phyloP scores from a whole-genome alignment of 2,888 invertebrate species.

The Rhaphigaster nebulosa region DNA sequence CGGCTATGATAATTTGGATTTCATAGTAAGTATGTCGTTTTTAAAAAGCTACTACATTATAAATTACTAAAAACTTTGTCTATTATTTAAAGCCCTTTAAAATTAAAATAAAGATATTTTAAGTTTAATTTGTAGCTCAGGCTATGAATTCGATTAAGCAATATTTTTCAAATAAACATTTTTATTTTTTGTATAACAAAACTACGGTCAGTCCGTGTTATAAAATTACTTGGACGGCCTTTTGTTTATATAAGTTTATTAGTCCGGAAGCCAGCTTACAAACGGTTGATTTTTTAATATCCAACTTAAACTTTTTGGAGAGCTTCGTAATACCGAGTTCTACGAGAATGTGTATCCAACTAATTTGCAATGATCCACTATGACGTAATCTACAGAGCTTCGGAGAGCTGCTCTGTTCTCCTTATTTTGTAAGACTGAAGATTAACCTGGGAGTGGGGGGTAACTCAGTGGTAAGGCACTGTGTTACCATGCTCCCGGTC shows the following conservation, averaged over 20 bases:
- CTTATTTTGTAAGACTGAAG: too few relatives aligned
- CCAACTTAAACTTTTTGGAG: too few relatives aligned
- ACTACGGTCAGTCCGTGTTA: not conserved
- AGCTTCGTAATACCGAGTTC: too few relatives aligned
- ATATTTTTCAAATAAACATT: not conserved
- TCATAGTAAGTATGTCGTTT: constrained; percentile 80
- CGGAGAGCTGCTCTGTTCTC: too few relatives aligned
- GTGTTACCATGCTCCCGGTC: too few relatives aligned
- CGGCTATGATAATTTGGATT: constrained; percentile 93
- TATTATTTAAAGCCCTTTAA: too few relatives aligned
- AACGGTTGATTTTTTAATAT: not conserved
- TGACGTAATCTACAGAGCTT: too few relatives aligned
- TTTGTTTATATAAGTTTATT: not conserved
- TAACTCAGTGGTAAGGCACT: too few relatives aligned
- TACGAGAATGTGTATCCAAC: too few relatives aligned
- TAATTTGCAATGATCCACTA: too few relatives aligned
- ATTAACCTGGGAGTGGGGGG: too few relatives aligned
- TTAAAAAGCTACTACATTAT: not conserved
- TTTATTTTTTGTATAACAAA: not conserved
- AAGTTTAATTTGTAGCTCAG: not conserved
- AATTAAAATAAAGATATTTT: too few relatives aligned
- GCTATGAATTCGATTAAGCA: not conserved
- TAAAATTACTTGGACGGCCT: not conserved
- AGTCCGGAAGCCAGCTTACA: not conserved
- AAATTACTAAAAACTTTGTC: not conserved